Evolutionary conservation across 2,113 vertebrate species (phyloP), one percentile per base, ranked within the genome.

Genomic region (Gadus macrocephalus): DNA sequence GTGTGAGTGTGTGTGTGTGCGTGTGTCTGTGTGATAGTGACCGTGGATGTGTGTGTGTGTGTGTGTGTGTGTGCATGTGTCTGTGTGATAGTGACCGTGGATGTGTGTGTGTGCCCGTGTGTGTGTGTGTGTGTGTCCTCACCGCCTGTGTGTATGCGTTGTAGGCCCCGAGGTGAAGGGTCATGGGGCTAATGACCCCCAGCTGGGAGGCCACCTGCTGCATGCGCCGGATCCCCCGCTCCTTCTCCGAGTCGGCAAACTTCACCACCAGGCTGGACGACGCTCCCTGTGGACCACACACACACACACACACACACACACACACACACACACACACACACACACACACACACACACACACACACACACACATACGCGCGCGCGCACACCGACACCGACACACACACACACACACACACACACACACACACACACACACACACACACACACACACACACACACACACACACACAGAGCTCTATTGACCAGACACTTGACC

Each of bases 241-340:
- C 96, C 89, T 96, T 97, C 92, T 98, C 95, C 0, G 95, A 96
- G 87, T 98, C 96, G 0, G 96, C 96, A 38, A 98, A 98, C 88
- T 98, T 98, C 60, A 98, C 96, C 91, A 97, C 95, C 82, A 98
- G 93, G 88, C 96, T 98, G 86, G 96, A 98, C 0, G 95, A 97
- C 68, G 95, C 95, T 0, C 95, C 96, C 96, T 97, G 90, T 0
- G 2, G 72, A 27, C 12, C 5, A 2, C 25, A 25, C 78, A 81
- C 68, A 78, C 70, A 82, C 74, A 61, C 62, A 49, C 20, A 68
- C 25, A 62, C 28, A 68, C 35, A 56, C 66, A 64, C 74, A 76
- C 22, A 49, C 42, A 14, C 42, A 49, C 42, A 49, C 5, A 14
- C 42, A 49, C 6, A 49, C 80, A 59, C 62, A 70, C 77, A 74